Percentiles rank a stretch among this genome's conserved stretches.
phyloP scores from a whole-genome alignment of 2,797 vertebrate species.

The Poeciliopsis presidionis region DNA sequence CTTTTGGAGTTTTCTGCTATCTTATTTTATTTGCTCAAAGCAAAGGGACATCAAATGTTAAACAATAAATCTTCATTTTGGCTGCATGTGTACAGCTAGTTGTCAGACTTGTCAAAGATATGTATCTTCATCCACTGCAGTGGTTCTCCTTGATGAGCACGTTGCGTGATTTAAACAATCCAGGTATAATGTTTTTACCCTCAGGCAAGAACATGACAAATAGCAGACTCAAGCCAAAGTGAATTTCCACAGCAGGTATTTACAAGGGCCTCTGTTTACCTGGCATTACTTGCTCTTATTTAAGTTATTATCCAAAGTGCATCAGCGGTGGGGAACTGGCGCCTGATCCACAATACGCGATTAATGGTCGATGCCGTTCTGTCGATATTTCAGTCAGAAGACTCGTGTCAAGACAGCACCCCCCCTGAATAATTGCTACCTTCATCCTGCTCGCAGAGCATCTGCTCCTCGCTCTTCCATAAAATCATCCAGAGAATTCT shows the following conservation, averaged over 20 bases:
- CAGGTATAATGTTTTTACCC: slow-evolving; percentile 7
- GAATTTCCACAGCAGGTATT: slow-evolving; percentile 43
- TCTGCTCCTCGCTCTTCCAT: slow-evolving; percentile 17
- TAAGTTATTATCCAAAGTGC: slow-evolving; percentile 49
- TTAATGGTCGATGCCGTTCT: slow-evolving; percentile 38
- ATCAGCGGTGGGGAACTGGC: slow-evolving; percentile 16
- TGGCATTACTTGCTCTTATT: slow-evolving; percentile 17
- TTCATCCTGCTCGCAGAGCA: slow-evolving; percentile 44
- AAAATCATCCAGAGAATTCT: slow-evolving; percentile 37
- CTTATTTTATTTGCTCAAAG: neutral
- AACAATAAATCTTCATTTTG: neutral
- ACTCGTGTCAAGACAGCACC: slow-evolving; percentile 28
- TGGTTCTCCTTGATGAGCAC: slow-evolving; percentile 18
- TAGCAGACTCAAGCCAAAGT: slow-evolving; percentile 23
- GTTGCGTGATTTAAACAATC: slow-evolving; percentile 5
- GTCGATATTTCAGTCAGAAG: slow-evolving; percentile 57
- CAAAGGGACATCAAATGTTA: neutral
- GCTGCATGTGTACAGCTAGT: too few species aligned
- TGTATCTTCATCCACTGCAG: neutral
- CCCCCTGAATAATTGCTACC: slow-evolving; percentile 47
- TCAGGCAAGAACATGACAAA: slow-evolving; percentile 27
- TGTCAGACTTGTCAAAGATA: slow-evolving; percentile 9
- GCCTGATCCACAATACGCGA: slow-evolving; percentile 32
- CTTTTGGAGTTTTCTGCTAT: neutral
- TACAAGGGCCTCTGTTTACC: slow-evolving; percentile 29